phyloP scores from a whole-genome alignment of 2,888 invertebrate genomes.

The Pollenia angustigena region DNA sequence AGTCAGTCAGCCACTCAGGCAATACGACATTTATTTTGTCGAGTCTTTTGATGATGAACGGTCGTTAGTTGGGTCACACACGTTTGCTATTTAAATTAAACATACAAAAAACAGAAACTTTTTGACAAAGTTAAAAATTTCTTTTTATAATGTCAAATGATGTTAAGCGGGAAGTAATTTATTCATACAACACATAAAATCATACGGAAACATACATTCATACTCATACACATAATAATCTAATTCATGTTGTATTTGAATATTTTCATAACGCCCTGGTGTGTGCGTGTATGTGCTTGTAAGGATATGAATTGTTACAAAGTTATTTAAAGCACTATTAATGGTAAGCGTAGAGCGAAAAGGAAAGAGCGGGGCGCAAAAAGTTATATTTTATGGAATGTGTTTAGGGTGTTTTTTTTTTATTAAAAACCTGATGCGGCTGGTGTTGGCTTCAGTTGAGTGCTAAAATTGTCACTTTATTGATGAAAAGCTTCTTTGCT shows the following conservation, averaged over 20 bases:
- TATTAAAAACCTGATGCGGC: slow-evolving; percentile 58
- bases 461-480: slow-evolving; percentile 73
- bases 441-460: slow-evolving; percentile 57
- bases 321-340: slow-evolving; percentile 41
- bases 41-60: slow-evolving; percentile 49
- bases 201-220: background rate
- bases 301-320: slow-evolving; percentile 47
- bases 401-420: slow-evolving; percentile 60
- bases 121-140: slow-evolving; percentile 65
- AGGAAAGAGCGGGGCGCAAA: background rate
- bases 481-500: slow-evolving; percentile 69
- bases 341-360: background rate
- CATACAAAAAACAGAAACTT: slow-evolving; percentile 21
- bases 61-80: slow-evolving; percentile 35
- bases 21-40: background rate
- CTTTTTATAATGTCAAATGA: slow-evolving; percentile 65
- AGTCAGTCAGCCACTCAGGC: slow-evolving; percentile 20
- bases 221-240: slow-evolving; percentile 36
- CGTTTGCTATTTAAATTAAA: slow-evolving; percentile 49
- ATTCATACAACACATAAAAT: slow-evolving; percentile 50
- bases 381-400: slow-evolving; percentile 54
- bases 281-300: background rate
- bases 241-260: slow-evolving; percentile 49
- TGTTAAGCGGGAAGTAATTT: slow-evolving; percentile 71
- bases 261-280: slow-evolving; percentile 10